phyloP scores from a whole-genome alignment of 2,888 invertebrate species.

The Quadriops clusia region DNA sequence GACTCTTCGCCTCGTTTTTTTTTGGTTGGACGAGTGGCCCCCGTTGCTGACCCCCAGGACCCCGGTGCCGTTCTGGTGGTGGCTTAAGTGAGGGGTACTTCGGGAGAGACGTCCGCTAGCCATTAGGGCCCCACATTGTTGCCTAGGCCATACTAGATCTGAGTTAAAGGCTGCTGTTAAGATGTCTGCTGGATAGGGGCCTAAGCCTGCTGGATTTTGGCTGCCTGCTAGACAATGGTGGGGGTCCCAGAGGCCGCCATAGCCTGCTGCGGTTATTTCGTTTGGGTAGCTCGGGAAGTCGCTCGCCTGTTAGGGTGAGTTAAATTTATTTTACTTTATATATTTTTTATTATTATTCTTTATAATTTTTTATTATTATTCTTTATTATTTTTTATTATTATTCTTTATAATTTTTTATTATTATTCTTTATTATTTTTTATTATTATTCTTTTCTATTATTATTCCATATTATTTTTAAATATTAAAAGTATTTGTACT shows the following conservation, averaged over 20 bases:
- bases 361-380: neutral
- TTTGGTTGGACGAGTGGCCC: constrained; percentile 38
- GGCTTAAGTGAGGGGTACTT: constrained; percentile 24
- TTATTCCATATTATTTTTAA: neutral
- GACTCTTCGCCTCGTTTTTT: constrained; percentile 76
- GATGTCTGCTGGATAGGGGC: constrained; percentile 58
- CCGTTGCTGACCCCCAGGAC: constrained; percentile 23
- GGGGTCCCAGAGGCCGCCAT: constrained; percentile 51
- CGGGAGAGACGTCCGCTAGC: constrained; percentile 27
- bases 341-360: neutral
- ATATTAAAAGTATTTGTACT: constrained; percentile 1
- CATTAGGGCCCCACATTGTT: constrained; percentile 42
- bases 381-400: neutral
- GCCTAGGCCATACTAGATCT: constrained; percentile 48
- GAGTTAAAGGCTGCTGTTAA: constrained; percentile 55
- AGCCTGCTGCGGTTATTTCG: constrained; percentile 30
- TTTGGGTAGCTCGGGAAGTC: constrained; percentile 21
- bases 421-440: neutral
- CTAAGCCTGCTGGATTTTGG: constrained; percentile 47
- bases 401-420: neutral
- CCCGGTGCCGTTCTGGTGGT: constrained; percentile 26
- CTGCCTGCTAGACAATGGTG: constrained; percentile 38
- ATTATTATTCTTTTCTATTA: neutral
- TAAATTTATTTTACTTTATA: too few relatives aligned
- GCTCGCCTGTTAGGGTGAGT: constrained; percentile 11